Base-by-base conservation (phyloP, 2,888 invertebrate species). In the Xanthia icteritia region DNA sequence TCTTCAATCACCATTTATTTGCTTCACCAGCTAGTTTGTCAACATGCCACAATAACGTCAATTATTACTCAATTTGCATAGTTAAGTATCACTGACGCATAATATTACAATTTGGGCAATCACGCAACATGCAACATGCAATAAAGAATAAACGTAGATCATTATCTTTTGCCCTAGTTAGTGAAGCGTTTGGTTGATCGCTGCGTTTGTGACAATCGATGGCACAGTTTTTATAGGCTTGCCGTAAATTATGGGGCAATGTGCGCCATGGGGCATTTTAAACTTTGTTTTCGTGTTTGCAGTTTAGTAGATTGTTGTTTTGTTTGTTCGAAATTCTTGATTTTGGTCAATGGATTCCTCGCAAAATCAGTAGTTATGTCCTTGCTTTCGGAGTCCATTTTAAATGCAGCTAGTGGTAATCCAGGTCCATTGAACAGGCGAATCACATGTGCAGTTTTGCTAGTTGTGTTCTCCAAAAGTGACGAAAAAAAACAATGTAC, bases 131-230 rank as follows among this genome's bases (percentile, higher is more conserved):
- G 79, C 76, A 76, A 74, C 73, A 58, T 78, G 71, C 76, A 60
- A 27, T 68, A 20, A 31, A 6, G 0, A 15, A n/a, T 15, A 17
- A 63, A 76, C 54, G n/a, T 64, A 67, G 87, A 86, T 81, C 31
- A n/a, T 76, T 85, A 85, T 87, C 79, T 61, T 8, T 0, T 72
- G 86, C 42, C 72, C 76, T 65, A 77, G 67, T 81, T 83, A 76
- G 27, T 74, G 42, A 69, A 87, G 61, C 86, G 69, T 73, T 73
- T 69, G 45, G 45, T 76, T 76, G 75, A 77, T 79, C 20, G 64
- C 11, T 61, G 51, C 31, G 61, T 75, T 71, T 76, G 48, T 76
- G 45, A 72, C 72, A 78, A 78, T 60, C 63, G 56, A 60, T 73
- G 54, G 2, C 36, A 54, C 42, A 6, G 51, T 76, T 75, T 82